Conservation (phyloP, 64 coral and sea anemone genomes). For the Stichodactyla mertensii region DNA sequence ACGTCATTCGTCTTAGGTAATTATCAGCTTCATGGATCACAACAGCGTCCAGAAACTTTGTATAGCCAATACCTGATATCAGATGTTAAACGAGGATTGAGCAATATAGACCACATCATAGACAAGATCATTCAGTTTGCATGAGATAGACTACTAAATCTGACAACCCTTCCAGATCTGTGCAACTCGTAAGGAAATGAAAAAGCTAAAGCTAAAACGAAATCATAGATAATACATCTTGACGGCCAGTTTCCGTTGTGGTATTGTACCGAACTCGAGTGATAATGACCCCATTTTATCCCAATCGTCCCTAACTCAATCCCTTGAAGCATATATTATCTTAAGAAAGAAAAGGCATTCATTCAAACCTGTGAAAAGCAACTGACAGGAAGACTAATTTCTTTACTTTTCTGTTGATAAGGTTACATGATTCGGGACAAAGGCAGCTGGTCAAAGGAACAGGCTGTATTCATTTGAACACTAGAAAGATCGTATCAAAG, state of each 20-base stretch:
- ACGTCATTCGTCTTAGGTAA: too few relatives aligned
- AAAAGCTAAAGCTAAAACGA: background rate
- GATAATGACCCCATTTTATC: background rate
- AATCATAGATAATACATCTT: background rate
- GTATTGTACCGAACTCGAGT: background rate
- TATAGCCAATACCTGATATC: background rate
- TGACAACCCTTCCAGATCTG: background rate
- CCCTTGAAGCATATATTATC: background rate
- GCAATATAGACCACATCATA: background rate
- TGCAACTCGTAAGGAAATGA: background rate
- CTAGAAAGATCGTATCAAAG: background rate
- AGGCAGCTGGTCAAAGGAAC: background rate
- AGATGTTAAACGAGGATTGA: background rate
- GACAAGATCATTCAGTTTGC: background rate
- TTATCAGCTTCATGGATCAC: too few relatives aligned
- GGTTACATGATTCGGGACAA: background rate
- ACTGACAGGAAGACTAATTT: constrained; percentile 2
- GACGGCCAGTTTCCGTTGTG: background rate
- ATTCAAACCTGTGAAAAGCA: background rate
- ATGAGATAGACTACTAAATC: background rate
- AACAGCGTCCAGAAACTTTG: background rate
- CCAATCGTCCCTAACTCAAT: background rate
- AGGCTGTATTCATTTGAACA: background rate
- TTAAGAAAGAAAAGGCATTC: background rate
- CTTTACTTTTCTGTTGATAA: constrained; percentile 5